phyloP scores from a whole-genome alignment of 2,797 vertebrate genomes.

The Arrhamphus sclerolepis region DNA sequence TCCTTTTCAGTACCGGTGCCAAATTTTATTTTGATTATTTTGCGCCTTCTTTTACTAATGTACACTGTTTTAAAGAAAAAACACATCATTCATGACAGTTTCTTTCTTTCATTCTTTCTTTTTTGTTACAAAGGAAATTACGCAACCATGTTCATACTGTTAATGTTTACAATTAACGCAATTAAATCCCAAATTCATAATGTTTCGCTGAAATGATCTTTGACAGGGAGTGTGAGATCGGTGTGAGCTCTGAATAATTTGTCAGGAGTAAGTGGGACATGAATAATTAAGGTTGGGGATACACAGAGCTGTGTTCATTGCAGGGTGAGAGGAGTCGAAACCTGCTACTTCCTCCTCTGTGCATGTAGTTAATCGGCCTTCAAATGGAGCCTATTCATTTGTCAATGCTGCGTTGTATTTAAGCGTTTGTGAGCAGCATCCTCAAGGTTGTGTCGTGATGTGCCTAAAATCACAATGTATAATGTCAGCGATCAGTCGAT shows the following conservation, averaged over 20 bases:
- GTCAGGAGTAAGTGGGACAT: constrained; percentile 79
- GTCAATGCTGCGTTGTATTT: constrained; percentile 31
- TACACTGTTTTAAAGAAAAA: too few species aligned
- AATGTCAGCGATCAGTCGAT: background rate
- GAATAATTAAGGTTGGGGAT: constrained; percentile 80
- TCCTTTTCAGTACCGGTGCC: too few species aligned
- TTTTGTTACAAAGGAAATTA: too few species aligned
- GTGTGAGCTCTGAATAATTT: constrained; percentile 75
- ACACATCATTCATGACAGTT: too few species aligned
- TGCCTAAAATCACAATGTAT: constrained; percentile 16
- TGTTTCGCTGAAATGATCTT: constrained; percentile 43
- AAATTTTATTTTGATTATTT: too few species aligned
- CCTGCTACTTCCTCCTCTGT: constrained; percentile 74
- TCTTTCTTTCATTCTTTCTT: too few species aligned
- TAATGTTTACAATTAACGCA: constrained; percentile 23
- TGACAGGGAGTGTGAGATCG: constrained; percentile 57
- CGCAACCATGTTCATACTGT: background rate
- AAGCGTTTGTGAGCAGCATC: constrained; percentile 18
- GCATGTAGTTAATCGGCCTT: constrained; percentile 70
- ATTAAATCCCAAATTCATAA: background rate
- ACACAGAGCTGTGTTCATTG: constrained; percentile 80
- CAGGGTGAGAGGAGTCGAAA: constrained; percentile 54
- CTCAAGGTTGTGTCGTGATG: constrained; percentile 1
- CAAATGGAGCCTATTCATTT: constrained; percentile 72
- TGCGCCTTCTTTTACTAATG: too few species aligned